Evolutionary conservation across 1,140 invertebrate genomes (phyloP).

Genomic region (Phortica variegata): DNA sequence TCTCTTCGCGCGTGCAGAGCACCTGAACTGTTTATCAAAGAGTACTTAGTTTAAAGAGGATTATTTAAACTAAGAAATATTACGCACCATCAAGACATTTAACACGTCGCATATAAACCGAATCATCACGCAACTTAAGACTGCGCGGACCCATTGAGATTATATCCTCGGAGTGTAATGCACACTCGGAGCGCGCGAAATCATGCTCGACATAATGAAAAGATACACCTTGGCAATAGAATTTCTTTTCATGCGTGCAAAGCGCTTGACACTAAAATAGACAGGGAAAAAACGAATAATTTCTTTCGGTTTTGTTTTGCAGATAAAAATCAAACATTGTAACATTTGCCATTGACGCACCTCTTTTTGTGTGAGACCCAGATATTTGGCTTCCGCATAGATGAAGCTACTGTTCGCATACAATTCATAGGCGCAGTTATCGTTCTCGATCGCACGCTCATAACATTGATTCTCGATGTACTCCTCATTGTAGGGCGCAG

Average conservation of each 20-base stretch:
- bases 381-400: constrained; percentile 50
- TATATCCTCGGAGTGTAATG: constrained; percentile 59
- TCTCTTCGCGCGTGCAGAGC: constrained; percentile 60
- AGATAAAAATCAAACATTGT: too few species aligned
- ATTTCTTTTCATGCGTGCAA: constrained; percentile 44
- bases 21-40: constrained; percentile 59
- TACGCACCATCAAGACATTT: constrained; percentile 59
- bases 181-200: constrained; percentile 46
- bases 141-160: constrained; percentile 59
- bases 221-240: constrained; percentile 52
- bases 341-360: constrained; percentile 37
- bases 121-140: constrained; percentile 41
- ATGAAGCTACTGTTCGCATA: constrained; percentile 54
- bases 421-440: constrained; percentile 51
- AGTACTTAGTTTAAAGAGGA: too few species aligned
- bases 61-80: neutral
- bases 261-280: constrained; percentile 44
- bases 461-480: constrained; percentile 68
- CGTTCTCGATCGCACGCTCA: constrained; percentile 39
- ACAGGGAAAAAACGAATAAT: constrained; percentile 10
- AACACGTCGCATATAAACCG: constrained; percentile 58
- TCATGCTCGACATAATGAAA: constrained; percentile 33
- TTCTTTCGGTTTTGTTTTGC: too few species aligned
- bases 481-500: constrained; percentile 64
- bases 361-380: constrained; percentile 54